Evolutionary conservation across 2,888 invertebrate genomes (phyloP).

Genomic region (Gymnosoma rotundatum): DNA sequence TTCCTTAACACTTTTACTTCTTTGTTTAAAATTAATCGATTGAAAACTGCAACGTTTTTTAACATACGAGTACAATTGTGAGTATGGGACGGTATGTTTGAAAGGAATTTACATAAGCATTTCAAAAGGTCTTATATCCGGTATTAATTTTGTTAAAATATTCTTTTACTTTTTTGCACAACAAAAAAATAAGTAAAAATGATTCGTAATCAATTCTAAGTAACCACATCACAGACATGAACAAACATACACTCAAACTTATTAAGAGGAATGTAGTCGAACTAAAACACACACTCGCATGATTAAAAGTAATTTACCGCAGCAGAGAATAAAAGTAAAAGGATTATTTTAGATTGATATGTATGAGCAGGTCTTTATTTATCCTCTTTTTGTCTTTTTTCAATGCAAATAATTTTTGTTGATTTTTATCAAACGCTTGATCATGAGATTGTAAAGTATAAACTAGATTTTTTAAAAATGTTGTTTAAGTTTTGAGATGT

Average conservation of each 20-base stretch:
- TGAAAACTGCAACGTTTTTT: slow-evolving; percentile 56
- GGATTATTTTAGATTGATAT: slow-evolving; percentile 52
- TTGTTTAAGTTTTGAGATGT: neutral
- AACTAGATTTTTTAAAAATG: slow-evolving; percentile 31
- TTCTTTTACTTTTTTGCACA: slow-evolving; percentile 24
- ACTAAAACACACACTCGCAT: neutral
- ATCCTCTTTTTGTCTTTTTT: neutral
- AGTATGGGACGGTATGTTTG: slow-evolving; percentile 9
- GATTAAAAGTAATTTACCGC: slow-evolving; percentile 20
- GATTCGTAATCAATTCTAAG: slow-evolving; percentile 73
- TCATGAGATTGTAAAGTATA: slow-evolving; percentile 40
- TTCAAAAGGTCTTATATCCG: slow-evolving; percentile 64
- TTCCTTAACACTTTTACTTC: slow-evolving; percentile 33
- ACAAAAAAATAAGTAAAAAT: slow-evolving; percentile 34
- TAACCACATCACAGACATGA: slow-evolving; percentile 74
- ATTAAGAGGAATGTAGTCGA: neutral
- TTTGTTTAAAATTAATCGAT: slow-evolving; percentile 69
- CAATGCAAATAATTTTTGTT: slow-evolving; percentile 39
- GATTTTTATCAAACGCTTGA: slow-evolving; percentile 59
- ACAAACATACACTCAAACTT: slow-evolving; percentile 26
- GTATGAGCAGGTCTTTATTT: neutral
- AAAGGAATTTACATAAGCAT: slow-evolving; percentile 48
- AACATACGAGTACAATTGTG: neutral
- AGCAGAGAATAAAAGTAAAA: slow-evolving; percentile 49
- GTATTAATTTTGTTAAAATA: slow-evolving; percentile 69